phyloP scores from a whole-genome alignment of 2,888 invertebrate genomes.

The Leptopilina myrica region DNA sequence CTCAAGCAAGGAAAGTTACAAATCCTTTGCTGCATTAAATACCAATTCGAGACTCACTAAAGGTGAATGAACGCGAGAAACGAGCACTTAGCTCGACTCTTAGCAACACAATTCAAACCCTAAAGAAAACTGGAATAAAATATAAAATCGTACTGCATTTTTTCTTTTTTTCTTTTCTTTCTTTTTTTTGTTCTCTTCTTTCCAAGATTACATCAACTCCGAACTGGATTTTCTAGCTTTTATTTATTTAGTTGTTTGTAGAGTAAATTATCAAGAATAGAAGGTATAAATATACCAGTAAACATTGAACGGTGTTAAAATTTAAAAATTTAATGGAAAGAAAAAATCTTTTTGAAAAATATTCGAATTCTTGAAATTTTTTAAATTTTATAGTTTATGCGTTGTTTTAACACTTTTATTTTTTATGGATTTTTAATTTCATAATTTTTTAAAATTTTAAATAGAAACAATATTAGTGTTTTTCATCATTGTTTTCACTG shows the following conservation, averaged over 20 bases:
- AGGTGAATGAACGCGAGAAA: conserved; percentile 19
- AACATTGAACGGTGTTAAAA: too few species aligned
- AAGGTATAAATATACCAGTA: too few species aligned
- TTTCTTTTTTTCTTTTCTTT: not conserved
- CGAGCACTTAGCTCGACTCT: conserved; percentile 28
- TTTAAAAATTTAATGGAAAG: too few species aligned
- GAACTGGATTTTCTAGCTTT: conserved; percentile 7
- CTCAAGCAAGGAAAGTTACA: conserved; percentile 28
- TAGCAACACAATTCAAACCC: conserved; percentile 19
- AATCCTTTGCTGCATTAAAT: conserved; percentile 24
- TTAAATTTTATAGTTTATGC: too few species aligned
- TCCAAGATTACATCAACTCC: not conserved
- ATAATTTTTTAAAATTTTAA: too few species aligned
- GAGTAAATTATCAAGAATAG: not conserved
- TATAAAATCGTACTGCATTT: conserved; percentile 4
- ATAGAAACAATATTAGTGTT: too few species aligned
- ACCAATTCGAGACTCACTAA: conserved; percentile 21
- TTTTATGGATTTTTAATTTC: too few species aligned
- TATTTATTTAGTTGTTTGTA: conserved; percentile 13
- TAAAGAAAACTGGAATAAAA: conserved; percentile 19
- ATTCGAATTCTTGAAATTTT: not conserved
- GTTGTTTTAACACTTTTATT: too few species aligned
- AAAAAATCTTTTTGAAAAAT: too few species aligned
- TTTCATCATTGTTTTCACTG: too few species aligned
- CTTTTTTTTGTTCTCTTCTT: not conserved